Evolutionary conservation across 2,797 vertebrate genomes (phyloP), one percentile per base, ranked within the genome.

Genomic region (Discoglossus pictus): DNA sequence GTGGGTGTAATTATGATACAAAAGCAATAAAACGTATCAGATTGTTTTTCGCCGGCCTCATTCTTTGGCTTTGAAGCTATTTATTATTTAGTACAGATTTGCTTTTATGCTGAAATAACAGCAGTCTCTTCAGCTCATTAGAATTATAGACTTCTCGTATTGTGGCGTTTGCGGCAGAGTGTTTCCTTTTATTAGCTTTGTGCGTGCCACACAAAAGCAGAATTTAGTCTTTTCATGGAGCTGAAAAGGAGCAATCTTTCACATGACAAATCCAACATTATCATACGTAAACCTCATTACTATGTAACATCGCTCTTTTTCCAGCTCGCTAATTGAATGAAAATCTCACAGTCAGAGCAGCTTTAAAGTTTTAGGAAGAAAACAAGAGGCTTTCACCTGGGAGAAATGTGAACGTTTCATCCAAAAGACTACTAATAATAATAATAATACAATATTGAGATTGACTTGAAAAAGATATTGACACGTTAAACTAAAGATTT

Each of bases 201-300:
- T 80, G 74, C 67, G 68, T 11, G 65, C 68, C 46, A 23, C 69
- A 87, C 79, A 84, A 84, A 84, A 79, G 72, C 79, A 81, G 81
- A 82, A 85, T 87, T 81, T 81, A 75, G 74, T 80, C 77, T 63
- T 84, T 86, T 84, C 76, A 83, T 73, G 66, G 35, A 73, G 43
- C 75, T 82, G 78, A 86, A 84, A 85, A 64, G 74, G 73, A 81
- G 76, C 70, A 78, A 80, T 89, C 78, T 83, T 82, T 83, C 83
- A 80, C 75, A 78, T 80, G 82, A 83, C 78, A 88, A 84, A 86
- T 83, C 74, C 76, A 83, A 76, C 77, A 85, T 84, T 85, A 84
- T 83, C 80, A 81, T 83, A 82, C 78, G 77, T 84, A 88, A 87
- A 87, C 80, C 83, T 86, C 81, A 86, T 87, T 86, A 69, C 77